Evolutionary conservation across 2,888 invertebrate genomes (phyloP), one percentile per base, ranked within the genome.

Genomic region (Palloptera scutellata): DNA sequence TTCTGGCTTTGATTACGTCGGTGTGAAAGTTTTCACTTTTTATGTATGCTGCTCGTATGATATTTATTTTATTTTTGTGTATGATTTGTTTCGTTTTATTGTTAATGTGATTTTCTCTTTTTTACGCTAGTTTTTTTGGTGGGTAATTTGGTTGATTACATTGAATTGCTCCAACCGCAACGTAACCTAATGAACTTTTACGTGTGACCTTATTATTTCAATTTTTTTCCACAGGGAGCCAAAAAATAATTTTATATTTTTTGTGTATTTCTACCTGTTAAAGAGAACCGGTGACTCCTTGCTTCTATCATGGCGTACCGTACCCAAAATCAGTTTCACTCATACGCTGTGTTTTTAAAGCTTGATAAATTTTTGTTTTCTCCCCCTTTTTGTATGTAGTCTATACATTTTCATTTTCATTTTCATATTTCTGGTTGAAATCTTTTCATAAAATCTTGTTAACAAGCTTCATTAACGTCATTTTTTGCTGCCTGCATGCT

Each of bases 381-480:
- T 30, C 6, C 6, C 6, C 6, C 6, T 30, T 30, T 30, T 30
- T 30, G n/a, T n/a, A n/a, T n/a, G n/a, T n/a, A n/a, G n/a, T n/a
- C 6, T 30, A 2, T 30, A 30, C 30, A 30, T n/a, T n/a, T n/a
- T n/a, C 30, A 30, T 30, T 30, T 30, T 30, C 30, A 30, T 30
- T 30, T 30, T 30, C 30, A 30, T 30, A 30, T 30, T 30, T 30
- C 30, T 30, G 30, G 58, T 52, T 51, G 55, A 45, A 64, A 64
- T 60, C 61, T 45, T 12, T 52, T 59, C 54, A 62, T 57, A 66
- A 66, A 66, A 66, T 66, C 69, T 71, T 71, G 71, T 71, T 71
- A 71, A 71, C 71, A 69, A 69, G 71, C 69, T 69, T 71, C 71
- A 71, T 71, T 69, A 71, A 63, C 66, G 71, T 71, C 69, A 67